A percentile compares a stretch with the other conserved stretches of the same genome.
phyloP scores from a whole-genome alignment of 2,888 invertebrate genomes.

The Poecilobothrus nobilitatus region DNA sequence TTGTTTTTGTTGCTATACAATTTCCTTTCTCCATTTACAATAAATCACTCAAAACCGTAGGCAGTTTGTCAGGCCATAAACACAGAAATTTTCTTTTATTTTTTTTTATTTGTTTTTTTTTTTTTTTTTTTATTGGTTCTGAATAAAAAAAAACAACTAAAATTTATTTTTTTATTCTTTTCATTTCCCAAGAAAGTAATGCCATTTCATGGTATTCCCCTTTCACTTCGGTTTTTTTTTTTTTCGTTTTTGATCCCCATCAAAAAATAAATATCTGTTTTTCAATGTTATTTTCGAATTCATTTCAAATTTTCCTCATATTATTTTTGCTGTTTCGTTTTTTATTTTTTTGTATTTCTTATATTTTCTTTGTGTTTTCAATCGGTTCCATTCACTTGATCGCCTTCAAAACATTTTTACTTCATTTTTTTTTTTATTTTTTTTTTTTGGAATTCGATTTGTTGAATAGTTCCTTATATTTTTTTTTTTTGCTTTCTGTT shows the following conservation, averaged over 20 bases:
- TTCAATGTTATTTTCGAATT: neutral
- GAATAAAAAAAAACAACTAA: too few species aligned
- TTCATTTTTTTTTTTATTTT: neutral
- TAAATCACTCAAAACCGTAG: conserved; percentile 12
- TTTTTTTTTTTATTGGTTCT: too few species aligned
- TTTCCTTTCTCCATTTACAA: conserved; percentile 11
- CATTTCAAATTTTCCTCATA: neutral
- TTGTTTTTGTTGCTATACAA: neutral
- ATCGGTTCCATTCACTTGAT: neutral
- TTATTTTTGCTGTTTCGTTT: neutral
- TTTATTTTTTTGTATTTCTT: neutral
- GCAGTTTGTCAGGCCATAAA: conserved; percentile 12
- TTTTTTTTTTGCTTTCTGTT: neutral
- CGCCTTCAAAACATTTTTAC: neutral
- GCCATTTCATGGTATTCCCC: too few species aligned
- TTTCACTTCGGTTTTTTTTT: neutral
- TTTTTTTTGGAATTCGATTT: neutral
- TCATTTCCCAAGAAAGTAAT: too few species aligned
- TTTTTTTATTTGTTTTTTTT: too few species aligned
- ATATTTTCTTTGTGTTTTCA: neutral
- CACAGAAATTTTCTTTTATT: neutral
- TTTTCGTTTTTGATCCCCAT: neutral
- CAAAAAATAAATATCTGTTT: neutral
- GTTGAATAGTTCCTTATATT: neutral
- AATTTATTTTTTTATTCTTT: too few species aligned